Conservation (phyloP, 1,140 invertebrate species). For the Hyposmocoma kahamanoa region DNA sequence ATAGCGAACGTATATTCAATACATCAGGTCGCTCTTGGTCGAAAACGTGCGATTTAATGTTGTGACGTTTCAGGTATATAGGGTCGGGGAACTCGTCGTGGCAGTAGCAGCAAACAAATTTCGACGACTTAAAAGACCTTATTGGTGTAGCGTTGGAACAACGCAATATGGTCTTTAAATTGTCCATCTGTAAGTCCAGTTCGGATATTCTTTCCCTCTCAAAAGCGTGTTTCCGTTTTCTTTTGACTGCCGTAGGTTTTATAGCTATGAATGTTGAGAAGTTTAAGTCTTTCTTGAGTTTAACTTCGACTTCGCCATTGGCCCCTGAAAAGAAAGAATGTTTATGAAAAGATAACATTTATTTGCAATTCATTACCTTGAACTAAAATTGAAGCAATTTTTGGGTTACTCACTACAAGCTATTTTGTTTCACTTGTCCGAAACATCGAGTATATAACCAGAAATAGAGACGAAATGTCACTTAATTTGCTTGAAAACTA, state of each 20-base stretch:
- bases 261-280: conserved; percentile 19
- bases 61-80: conserved; percentile 20
- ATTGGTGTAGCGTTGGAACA: conserved; percentile 51
- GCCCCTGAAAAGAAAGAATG: too few species aligned
- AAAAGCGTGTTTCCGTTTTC: conserved; percentile 4
- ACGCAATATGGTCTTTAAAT: conserved; percentile 39
- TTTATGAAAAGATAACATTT: too few species aligned
- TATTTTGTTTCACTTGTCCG: too few species aligned
- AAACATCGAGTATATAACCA: too few species aligned
- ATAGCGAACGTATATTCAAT: conserved; percentile 28
- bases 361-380: too few species aligned
- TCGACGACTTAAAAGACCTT: conserved; percentile 28
- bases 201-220: conserved; percentile 14
- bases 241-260: not conserved
- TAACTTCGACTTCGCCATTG: not conserved
- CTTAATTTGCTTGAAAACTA: too few species aligned
- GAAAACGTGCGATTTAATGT: conserved; percentile 16
- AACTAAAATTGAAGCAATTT: too few species aligned
- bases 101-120: conserved; percentile 28
- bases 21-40: conserved; percentile 25
- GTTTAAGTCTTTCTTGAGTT: conserved; percentile 10
- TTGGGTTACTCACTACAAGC: too few species aligned
- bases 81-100: conserved; percentile 8
- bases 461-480: too few species aligned
- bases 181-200: conserved; percentile 38